Evolutionary conservation across 2,797 vertebrate genomes (phyloP), one percentile per base, ranked within the genome.

Genomic region (Limnodromus scolopaceus): DNA sequence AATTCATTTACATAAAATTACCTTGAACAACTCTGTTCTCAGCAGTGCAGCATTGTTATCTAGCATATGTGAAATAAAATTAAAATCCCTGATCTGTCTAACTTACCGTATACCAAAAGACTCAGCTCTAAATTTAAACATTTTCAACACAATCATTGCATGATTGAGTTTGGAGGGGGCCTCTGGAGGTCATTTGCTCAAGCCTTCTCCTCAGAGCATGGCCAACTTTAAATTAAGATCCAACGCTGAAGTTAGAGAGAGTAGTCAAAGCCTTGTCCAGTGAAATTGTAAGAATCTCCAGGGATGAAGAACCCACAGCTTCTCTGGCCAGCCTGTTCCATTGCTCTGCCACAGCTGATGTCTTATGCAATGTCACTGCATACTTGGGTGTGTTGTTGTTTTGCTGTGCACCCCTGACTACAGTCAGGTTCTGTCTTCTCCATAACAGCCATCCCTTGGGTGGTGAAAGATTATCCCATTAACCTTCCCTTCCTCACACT

Each of bases 1-100:
- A 94, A 91, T 55, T 93, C 13, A 94, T 95, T 96, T 92, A 32
- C 79, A 70, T 84, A 80, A 80, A 94, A 92, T 89, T 95, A 94
- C 76, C 70, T 77, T 90, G 75, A 89, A 63, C 27, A 88, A 16
- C 24, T 66, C 55, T 60, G 27, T 80, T 87, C 71, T 92, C 75
- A 69, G 34, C 65, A 34, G 60, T 19, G 12, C 60, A 80, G 32
- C 18, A 34, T 82, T 92, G 43, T 81, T 92, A 91, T 65, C 75
- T 65, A 75, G 46, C 68, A 87, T 91, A 95, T 54, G 43, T 82
- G 68, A 91, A 96, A 82, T 53, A 34, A 82, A 94, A 94, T 89
- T 95, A 41, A 94, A 94, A 94, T 89, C 87, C 70, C 66, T 82
- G 54, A 79, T 82, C 91, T 80, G 64, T 74, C 57, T 66, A 75